phyloP scores from a whole-genome alignment of 1,140 invertebrate genomes.

The Cyclargus thomasi region DNA sequence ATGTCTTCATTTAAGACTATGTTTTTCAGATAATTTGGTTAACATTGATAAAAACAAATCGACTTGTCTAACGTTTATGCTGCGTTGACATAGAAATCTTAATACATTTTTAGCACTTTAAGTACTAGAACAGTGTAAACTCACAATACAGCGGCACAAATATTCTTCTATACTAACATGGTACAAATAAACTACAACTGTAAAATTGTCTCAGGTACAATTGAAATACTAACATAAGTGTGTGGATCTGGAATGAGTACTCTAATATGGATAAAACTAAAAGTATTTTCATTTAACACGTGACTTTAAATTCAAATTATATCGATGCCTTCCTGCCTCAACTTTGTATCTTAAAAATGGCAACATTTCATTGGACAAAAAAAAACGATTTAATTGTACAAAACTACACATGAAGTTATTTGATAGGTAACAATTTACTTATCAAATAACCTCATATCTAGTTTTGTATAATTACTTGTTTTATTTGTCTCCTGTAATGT shows the following conservation, averaged over 20 bases:
- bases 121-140: neutral
- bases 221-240: constrained; percentile 47
- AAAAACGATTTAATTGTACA: too few species aligned
- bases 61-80: neutral
- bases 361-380: too few species aligned
- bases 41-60: neutral
- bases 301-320: too few species aligned
- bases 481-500: too few species aligned
- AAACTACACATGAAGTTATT: too few species aligned
- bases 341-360: too few species aligned
- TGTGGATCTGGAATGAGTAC: constrained; percentile 49
- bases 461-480: too few species aligned
- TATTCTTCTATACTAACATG: constrained; percentile 15
- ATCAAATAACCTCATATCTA: too few species aligned
- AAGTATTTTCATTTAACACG: neutral
- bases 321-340: too few species aligned
- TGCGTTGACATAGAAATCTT: neutral
- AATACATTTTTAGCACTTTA: neutral
- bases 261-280: constrained; percentile 12
- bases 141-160: neutral
- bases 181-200: constrained; percentile 52
- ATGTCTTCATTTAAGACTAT: too few species aligned
- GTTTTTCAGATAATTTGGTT: neutral
- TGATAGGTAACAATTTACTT: too few species aligned
- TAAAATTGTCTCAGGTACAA: constrained; percentile 64